Percentiles rank a stretch among this genome's conserved stretches.
Conservation (phyloP, 2,888 invertebrate genomes). For the Cataglyphis albicans region DNA sequence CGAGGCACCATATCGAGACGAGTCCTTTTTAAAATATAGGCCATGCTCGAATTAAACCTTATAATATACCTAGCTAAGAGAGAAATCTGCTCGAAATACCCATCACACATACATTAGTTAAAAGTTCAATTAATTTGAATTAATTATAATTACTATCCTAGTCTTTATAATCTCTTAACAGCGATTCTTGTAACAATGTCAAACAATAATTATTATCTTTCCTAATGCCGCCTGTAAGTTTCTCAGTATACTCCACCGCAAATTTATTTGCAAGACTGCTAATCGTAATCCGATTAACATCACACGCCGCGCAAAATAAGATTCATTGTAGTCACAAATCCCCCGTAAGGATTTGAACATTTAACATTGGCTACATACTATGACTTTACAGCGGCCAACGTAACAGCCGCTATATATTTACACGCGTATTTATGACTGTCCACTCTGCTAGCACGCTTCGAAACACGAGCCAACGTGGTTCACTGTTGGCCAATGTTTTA, state of each 20-base stretch:
- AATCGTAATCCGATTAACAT: conserved; percentile 43
- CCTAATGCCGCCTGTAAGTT: neutral
- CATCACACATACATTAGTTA: neutral
- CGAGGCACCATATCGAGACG: neutral
- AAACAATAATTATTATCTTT: neutral
- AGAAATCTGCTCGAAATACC: neutral
- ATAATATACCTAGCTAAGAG: neutral
- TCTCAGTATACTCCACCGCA: neutral
- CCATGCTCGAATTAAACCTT: neutral
- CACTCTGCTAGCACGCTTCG: conserved; percentile 70
- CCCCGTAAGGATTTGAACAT: conserved; percentile 79
- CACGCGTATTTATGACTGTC: conserved; percentile 83
- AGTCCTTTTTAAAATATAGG: conserved; percentile 9
- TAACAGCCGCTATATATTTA: conserved; percentile 84
- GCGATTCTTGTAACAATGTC: neutral
- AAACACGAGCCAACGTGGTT: conserved; percentile 56
- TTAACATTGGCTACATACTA: conserved; percentile 76
- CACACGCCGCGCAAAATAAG: conserved; percentile 46
- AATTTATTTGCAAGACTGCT: conserved; percentile 7
- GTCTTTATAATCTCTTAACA: neutral
- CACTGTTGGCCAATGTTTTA: conserved; percentile 42
- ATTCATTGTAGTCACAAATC: conserved; percentile 60
- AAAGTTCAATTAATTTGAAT: neutral
- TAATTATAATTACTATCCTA: neutral
- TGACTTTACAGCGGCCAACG: conserved; percentile 80